These are phyloP conservation scores for Gallinago paraguaiae DNA, from an alignment of 2,113 vertebrate genomes.

Conservation along the genomic window DNA sequence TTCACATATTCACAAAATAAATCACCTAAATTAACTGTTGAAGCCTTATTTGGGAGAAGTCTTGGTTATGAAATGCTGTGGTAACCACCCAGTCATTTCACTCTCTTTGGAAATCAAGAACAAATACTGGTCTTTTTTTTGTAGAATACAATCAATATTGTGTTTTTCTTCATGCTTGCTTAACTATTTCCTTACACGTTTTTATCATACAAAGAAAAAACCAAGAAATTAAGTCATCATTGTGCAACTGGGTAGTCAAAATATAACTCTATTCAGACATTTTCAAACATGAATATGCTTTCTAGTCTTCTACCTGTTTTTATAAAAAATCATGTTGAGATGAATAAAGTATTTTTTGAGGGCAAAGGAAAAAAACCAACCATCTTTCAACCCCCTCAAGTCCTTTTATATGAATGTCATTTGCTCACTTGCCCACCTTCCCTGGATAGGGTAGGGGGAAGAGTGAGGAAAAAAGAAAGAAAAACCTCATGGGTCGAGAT, in stretches of 20 bases:
- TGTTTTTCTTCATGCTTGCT: not conserved
- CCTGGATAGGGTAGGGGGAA: not conserved
- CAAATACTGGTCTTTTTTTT: accelerated
- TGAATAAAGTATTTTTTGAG: not conserved
- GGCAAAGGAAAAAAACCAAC: not conserved
- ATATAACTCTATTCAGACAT: not conserved
- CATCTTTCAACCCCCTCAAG: accelerated
- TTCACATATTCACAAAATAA: not conserved
- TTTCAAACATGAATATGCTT: not conserved
- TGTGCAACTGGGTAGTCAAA: not conserved
- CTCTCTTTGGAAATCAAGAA: not conserved
- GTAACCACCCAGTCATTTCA: not conserved
- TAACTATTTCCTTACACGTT: not conserved
- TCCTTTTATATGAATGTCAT: not conserved
- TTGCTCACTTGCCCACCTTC: not conserved
- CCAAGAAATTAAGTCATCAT: not conserved
- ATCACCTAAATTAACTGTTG: not conserved
- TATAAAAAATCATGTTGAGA: not conserved
- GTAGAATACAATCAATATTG: not conserved
- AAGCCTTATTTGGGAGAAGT: not conserved
- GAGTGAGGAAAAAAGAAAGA: not conserved
- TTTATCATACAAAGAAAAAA: not conserved
- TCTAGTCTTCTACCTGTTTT: not conserved
- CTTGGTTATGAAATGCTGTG: not conserved
- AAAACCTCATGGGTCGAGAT: not conserved